These are phyloP conservation scores for Neosalanx taihuensis DNA, from an alignment of 2,797 vertebrate species.

Conservation along the genomic window DNA sequence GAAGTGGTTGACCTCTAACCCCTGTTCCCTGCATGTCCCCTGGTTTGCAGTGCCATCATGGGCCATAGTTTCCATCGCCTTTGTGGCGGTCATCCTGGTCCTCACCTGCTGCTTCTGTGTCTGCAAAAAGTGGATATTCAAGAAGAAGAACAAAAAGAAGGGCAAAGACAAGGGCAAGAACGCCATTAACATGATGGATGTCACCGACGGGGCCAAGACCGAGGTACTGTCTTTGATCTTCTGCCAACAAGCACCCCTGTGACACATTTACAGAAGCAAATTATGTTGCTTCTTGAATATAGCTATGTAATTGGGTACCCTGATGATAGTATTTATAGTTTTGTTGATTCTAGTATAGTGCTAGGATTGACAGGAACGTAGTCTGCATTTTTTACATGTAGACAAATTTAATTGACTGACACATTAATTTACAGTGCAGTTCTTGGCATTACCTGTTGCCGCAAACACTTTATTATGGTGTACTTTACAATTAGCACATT, in stretches of 20 bases:
- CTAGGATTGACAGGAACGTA: too few relatives aligned
- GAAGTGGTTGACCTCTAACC: neutral
- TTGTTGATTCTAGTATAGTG: too few relatives aligned
- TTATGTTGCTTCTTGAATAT: neutral
- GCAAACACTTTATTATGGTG: neutral
- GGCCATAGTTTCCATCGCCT: constrained; percentile 98
- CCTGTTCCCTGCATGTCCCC: neutral
- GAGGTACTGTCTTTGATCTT: constrained; percentile 81
- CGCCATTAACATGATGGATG: constrained; percentile 99
- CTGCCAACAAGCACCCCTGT: neutral
- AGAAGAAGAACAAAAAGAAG: constrained; percentile 99
- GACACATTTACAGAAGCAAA: neutral
- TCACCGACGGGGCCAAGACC: constrained; percentile 92
- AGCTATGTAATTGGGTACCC: neutral
- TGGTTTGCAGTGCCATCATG: constrained; percentile 89
- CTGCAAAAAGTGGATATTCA: constrained; percentile 99
- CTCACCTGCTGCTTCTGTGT: constrained; percentile 99
- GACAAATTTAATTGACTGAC: neutral
- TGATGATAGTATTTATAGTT: neutral
- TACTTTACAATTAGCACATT: neutral
- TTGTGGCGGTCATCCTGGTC: constrained; percentile 93
- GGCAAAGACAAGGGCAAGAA: constrained; percentile 99
- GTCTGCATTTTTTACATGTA: too few relatives aligned
- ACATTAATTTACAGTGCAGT: neutral
- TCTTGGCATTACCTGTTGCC: neutral